Percentiles rank a stretch among this genome's conserved stretches.
Evolutionary conservation across 2,888 invertebrate species (phyloP).

Genomic region (Crossocerus cetratus): DNA sequence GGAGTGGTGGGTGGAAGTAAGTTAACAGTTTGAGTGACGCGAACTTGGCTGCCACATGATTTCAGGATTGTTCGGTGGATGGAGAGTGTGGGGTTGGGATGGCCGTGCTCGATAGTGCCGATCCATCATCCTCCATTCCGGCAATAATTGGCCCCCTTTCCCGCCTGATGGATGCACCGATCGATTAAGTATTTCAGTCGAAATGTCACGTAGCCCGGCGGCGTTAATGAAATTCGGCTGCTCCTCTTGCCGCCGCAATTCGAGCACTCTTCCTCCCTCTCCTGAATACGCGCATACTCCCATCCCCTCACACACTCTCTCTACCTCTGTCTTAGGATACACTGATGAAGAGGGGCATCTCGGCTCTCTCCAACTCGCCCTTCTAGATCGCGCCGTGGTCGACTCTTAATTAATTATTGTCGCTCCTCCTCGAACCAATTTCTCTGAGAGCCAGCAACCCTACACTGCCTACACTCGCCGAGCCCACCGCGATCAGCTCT

Average conservation of each 20-base stretch:
- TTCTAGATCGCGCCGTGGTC: background rate
- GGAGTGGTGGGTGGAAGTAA: background rate
- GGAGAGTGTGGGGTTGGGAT: too few relatives aligned
- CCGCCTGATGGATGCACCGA: background rate
- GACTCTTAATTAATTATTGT: conserved; percentile 3
- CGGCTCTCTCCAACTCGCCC: too few relatives aligned
- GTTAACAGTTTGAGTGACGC: too few relatives aligned
- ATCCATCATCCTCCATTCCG: background rate
- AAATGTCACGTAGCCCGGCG: background rate
- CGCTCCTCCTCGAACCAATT: background rate
- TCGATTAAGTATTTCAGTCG: conserved; percentile 2
- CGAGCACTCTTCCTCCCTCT: background rate
- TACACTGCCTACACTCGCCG: background rate
- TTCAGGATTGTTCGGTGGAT: too few relatives aligned
- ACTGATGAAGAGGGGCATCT: too few relatives aligned
- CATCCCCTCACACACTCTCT: too few relatives aligned
- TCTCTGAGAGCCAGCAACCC: background rate
- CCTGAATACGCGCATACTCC: too few relatives aligned
- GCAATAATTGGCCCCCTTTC: background rate
- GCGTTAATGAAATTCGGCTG: background rate
- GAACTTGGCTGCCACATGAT: too few relatives aligned
- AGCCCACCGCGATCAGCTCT: too few relatives aligned
- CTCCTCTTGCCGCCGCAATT: background rate
- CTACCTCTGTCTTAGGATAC: too few relatives aligned
- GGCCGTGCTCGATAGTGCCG: too few relatives aligned